These are phyloP conservation scores for Harmothoe impar DNA, from an alignment of 2,888 invertebrate species.

Conservation along the genomic window DNA sequence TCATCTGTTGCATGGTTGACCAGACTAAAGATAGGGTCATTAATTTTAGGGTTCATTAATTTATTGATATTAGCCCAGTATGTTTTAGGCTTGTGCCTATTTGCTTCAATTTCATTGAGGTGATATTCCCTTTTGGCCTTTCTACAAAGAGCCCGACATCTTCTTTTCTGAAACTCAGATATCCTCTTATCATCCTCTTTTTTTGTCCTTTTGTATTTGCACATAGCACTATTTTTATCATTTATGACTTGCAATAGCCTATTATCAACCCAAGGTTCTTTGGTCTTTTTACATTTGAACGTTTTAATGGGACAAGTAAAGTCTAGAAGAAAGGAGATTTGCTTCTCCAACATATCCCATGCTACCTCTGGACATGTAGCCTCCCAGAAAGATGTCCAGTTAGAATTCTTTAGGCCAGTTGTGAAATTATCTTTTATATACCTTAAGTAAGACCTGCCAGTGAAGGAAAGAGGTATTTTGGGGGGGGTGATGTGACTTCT, in stretches of 20 bases:
- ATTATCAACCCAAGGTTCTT: background rate
- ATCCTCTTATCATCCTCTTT: background rate
- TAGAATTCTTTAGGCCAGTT: background rate
- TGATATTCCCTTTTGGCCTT: background rate
- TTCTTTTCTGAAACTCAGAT: background rate
- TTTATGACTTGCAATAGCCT: background rate
- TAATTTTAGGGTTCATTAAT: no score
- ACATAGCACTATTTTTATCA: background rate
- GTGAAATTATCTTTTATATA: background rate
- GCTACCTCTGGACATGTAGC: background rate
- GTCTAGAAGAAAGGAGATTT: background rate
- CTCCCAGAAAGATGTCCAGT: background rate
- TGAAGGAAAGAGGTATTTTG: background rate
- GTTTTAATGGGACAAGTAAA: background rate
- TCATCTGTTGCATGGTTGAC: background rate
- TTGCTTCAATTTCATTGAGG: background rate
- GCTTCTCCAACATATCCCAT: background rate
- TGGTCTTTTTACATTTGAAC: background rate
- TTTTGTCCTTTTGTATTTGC: background rate
- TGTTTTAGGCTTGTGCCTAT: background rate
- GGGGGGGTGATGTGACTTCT: background rate
- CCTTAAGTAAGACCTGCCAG: background rate
- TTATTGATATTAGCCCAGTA: background rate
- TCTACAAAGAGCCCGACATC: background rate
- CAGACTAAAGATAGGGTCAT: background rate